A percentile compares a stretch with the other conserved stretches of the same genome.
phyloP scores from a whole-genome alignment of 2,888 invertebrate species.

The Callyntrura guangdongensis region DNA sequence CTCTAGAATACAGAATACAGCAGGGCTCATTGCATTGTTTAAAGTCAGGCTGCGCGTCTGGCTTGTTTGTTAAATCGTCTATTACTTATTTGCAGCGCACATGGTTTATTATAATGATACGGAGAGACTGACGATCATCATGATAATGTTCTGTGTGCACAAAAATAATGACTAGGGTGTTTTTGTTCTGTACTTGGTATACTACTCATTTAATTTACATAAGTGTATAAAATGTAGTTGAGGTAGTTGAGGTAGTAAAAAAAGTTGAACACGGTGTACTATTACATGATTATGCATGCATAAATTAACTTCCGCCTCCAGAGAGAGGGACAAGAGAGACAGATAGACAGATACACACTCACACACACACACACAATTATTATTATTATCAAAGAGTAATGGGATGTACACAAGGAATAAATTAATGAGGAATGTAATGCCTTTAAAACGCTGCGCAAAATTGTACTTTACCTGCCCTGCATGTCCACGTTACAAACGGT shows the following conservation, averaged over 20 bases:
- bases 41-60: background rate
- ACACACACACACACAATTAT: slow-evolving; percentile 14
- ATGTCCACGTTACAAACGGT: background rate
- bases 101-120: slow-evolving; percentile 45
- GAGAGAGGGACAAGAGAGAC: slow-evolving; percentile 10
- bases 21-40: slow-evolving; percentile 8
- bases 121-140: background rate
- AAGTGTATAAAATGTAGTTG: slow-evolving; percentile 21
- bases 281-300: slow-evolving; percentile 68
- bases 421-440: slow-evolving; percentile 62
- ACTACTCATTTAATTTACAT: slow-evolving; percentile 60
- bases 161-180: background rate
- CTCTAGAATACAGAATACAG: background rate
- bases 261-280: slow-evolving; percentile 28
- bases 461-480: background rate
- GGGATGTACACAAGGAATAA: slow-evolving; percentile 42
- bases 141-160: background rate
- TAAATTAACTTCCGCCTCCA: slow-evolving; percentile 77
- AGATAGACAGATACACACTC: background rate
- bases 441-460: slow-evolving; percentile 19
- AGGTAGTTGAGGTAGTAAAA: too few relatives aligned
- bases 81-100: slow-evolving; percentile 21
- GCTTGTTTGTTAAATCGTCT: background rate
- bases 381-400: background rate
- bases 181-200: background rate